Percentiles rank a stretch among this genome's conserved stretches.
phyloP scores from a whole-genome alignment of 2,888 invertebrate species.

The Polia nebulosa region DNA sequence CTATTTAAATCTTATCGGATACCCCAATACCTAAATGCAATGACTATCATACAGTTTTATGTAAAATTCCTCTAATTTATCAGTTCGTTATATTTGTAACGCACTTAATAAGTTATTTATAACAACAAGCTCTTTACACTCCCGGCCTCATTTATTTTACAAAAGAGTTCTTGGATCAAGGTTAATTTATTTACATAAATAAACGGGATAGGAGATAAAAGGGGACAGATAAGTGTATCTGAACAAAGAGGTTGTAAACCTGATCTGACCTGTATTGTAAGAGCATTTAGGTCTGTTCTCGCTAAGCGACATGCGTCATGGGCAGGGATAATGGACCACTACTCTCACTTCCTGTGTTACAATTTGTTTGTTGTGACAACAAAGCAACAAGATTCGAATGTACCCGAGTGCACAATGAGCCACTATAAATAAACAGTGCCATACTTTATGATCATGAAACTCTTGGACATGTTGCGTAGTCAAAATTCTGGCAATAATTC shows the following conservation, averaged over 20 bases:
- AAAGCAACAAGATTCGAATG: constrained; percentile 39
- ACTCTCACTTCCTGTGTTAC: constrained; percentile 54
- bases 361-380: constrained; percentile 52
- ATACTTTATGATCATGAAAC: constrained; percentile 6
- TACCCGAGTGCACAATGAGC: constrained; percentile 27
- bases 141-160: constrained; percentile 18
- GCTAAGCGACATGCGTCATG: constrained; percentile 30
- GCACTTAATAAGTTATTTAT: constrained; percentile 29
- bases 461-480: background rate
- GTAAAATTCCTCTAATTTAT: background rate
- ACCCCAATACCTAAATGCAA: background rate
- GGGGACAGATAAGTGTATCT: constrained; percentile 41
- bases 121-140: constrained; percentile 11
- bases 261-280: constrained; percentile 31
- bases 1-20: background rate
- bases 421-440: constrained; percentile 20
- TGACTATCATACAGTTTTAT: background rate
- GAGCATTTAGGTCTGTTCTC: constrained; percentile 20
- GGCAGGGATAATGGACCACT: constrained; percentile 48
- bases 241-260: constrained; percentile 36
- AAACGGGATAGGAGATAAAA: constrained; percentile 40
- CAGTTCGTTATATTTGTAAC: constrained; percentile 5
- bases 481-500: background rate
- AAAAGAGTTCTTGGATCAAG: constrained; percentile 41
- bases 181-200: constrained; percentile 42